Base-by-base conservation (phyloP, 1,140 invertebrate species). In the Eriosoma lanigerum region DNA sequence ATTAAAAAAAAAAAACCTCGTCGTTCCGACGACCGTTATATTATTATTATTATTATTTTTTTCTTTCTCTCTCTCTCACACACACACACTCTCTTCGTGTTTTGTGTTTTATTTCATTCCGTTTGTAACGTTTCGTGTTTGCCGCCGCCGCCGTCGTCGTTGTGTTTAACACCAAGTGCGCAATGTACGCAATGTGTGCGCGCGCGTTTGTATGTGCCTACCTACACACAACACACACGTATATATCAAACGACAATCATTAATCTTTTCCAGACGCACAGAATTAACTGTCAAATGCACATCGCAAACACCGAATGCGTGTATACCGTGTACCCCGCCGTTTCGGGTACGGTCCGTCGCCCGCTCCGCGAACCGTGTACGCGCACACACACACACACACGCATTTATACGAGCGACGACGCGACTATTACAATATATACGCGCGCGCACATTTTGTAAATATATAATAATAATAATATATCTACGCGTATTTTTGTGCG, bases 221-320 rank as follows among this genome's bases (percentile, higher is more conserved):
- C 54, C 73, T 62, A 78, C 38, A 13, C 19, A 56, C 54, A 60
- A 17, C 60, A 56, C 54, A 60, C 26, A 76, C 73, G 38, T 58
- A 76, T 26, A n/a, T 76, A 76, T 76, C 73, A 76, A 76, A 76
- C 73, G 73, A 76, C 73, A 76, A 78, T 78, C 75, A 78, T 78
- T 78, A 78, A 78, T 78, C 75, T 78, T 78, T 60, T 62, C 75
- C 75, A 44, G 75, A 78, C 75, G 75, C 75, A 62, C 75, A 78
- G 75, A 78, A 78, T 78, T 78, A 78, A 78, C 75, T 78, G 75
- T 78, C 75, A 78, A 78, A 78, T 48, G 75, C 75, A 78, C 75
- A 60, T 78, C 75, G 75, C 75, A 60, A 78, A 78, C 75, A 78
- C 75, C 75, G 75, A 78, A 78, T 48, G 75, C 19, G 56, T 58